Percentiles rank a stretch among this genome's conserved stretches.
Conservation (phyloP, 2,797 vertebrate species). For the Neopelma chrysocephalum region DNA sequence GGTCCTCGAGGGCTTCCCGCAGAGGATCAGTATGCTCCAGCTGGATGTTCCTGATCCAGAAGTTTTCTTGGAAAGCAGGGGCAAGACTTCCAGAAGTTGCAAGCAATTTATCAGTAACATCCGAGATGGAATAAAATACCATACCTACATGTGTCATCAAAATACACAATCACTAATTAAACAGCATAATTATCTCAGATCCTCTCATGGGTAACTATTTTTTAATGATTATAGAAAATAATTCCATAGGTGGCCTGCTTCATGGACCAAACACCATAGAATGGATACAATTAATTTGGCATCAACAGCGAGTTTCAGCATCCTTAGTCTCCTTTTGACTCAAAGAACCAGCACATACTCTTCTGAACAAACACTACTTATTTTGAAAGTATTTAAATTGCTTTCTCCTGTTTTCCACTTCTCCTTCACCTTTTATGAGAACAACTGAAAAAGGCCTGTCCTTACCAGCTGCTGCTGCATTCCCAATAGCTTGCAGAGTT, state of each 20-base stretch:
- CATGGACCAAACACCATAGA: neutral
- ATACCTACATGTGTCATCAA: constrained; percentile 79
- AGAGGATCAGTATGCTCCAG: constrained; percentile 78
- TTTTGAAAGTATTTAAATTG: neutral
- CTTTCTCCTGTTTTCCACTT: neutral
- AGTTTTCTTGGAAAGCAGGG: constrained; percentile 86
- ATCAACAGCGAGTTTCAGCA: neutral
- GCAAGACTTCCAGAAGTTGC: constrained; percentile 82
- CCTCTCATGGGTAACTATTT: neutral
- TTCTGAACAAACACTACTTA: neutral
- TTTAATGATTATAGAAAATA: neutral
- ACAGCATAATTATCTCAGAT: neutral
- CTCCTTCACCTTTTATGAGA: neutral
- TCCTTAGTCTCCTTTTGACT: neutral
- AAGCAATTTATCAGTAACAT: constrained; percentile 92
- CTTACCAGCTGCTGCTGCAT: constrained; percentile 92
- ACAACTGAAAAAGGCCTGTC: neutral
- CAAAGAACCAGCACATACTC: neutral
- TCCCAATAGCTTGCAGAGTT: constrained; percentile 93
- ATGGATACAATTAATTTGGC: neutral
- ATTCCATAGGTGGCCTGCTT: neutral
- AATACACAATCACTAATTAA: neutral
- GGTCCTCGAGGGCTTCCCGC: constrained; percentile 82
- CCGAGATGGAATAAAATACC: constrained; percentile 96
- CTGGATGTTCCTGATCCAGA: constrained; percentile 82